Base-by-base conservation (phyloP, 2,113 vertebrate species). In the Heliornis fulica region DNA sequence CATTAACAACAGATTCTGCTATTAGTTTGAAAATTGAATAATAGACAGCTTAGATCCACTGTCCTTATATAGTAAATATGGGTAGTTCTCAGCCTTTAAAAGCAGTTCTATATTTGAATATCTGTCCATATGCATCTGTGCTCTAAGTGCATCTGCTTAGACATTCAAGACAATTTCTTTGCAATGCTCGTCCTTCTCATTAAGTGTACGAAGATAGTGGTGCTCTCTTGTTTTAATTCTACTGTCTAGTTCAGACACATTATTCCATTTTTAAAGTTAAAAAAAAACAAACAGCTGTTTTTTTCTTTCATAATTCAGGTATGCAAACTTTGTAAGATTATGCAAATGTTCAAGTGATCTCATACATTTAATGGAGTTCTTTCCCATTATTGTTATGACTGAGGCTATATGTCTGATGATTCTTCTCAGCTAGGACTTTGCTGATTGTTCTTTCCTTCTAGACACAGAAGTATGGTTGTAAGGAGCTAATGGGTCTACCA, bases 1-100 rank as follows among this genome's bases (percentile, higher is more conserved):
- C 76, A 85, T 89, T 88, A 95, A 70, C 76, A 93, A 89, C 45
- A 95, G 80, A 92, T 84, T 70, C 29, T 56, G n/a, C 83, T 93
- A 71, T 81, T 94, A 48, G 45, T 72, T 77, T 75, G 48, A 60
- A 94, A 94, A 89, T 12, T 36, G 51, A 83, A 34, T 66, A 88
- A 87, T 63, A 41, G 15, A 45, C n/a, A 83, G 28, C 69, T 74
- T 79, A 69, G 41, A 64, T 80, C 82, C 46, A 41, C 14, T 94
- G 65, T 57, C 87, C 66, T 93, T 86, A 59, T 76, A 72, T 66
- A 89, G 87, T 80, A 94, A 93, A 61, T 72, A 54, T 70, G 71
- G 28, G 38, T 74, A 84, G 31, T 66, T 82, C 65, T 87, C 46
- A 59, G 0, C 76, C 57, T 89, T 85, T 57, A 45, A 69, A 86